Percentiles rank a stretch among this genome's conserved stretches.
Conservation (phyloP, 92 coral and sea anemone species). For the Zoanthus sansibaricus region DNA sequence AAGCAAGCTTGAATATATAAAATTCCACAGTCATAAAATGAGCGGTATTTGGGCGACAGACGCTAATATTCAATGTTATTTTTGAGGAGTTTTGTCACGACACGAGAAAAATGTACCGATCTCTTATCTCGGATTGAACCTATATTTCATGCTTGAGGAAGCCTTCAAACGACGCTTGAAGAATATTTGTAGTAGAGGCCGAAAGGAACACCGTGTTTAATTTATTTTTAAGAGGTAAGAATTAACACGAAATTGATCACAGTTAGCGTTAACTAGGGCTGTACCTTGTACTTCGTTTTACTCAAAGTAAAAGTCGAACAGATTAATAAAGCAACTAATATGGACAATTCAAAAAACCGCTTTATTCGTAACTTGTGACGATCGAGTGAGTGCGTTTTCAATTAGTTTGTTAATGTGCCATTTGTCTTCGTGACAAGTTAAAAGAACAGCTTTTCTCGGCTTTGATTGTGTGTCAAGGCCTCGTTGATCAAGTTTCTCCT, state of each 20-base stretch:
- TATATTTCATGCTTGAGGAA: background rate
- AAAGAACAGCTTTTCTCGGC: background rate
- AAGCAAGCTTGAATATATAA: constrained; percentile 1
- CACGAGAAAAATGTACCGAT: background rate
- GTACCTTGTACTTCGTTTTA: background rate
- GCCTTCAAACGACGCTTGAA: background rate
- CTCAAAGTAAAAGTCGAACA: background rate
- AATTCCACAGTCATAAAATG: constrained; percentile 20
- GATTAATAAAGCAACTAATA: background rate
- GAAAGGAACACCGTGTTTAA: background rate
- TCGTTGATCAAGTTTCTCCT: background rate
- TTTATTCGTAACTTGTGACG: constrained; percentile 2
- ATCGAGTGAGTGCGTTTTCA: background rate
- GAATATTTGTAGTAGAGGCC: background rate
- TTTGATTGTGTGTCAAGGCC: background rate
- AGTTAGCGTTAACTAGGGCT: background rate
- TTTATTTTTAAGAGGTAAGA: constrained; percentile 26
- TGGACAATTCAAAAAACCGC: background rate
- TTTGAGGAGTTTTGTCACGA: background rate
- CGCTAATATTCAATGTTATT: background rate
- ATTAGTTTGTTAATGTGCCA: constrained; percentile 28
- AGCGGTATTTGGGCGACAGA: background rate
- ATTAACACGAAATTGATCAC: background rate
- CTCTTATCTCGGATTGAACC: background rate
- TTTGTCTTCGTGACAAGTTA: constrained; percentile 33